Percentiles rank a stretch among this genome's conserved stretches.
Conservation (phyloP, 2,888 invertebrate genomes). For the Gibbula magus region DNA sequence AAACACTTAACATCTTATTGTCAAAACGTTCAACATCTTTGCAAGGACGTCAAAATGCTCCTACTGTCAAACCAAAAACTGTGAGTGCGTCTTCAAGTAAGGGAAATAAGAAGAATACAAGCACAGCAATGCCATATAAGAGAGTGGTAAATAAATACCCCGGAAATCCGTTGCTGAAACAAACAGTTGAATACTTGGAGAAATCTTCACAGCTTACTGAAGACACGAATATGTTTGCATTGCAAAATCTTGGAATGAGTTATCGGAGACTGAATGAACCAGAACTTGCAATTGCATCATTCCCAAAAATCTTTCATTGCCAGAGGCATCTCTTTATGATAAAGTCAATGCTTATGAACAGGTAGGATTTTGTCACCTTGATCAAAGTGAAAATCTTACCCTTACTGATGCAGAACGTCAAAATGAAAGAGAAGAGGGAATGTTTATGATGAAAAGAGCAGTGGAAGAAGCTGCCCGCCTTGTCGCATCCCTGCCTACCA, state of each 20-base stretch:
- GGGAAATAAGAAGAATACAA: no score
- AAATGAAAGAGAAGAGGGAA: not conserved
- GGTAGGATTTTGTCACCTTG: not conserved
- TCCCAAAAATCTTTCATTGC: not conserved
- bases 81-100: no score
- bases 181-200: conserved; percentile 16
- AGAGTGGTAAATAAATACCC: not conserved
- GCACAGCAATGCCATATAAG: no score
- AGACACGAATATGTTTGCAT: not conserved
- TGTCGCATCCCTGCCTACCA: not conserved
- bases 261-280: conserved; percentile 6
- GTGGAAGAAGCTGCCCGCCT: not conserved
- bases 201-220: conserved; percentile 14
- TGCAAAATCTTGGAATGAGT: conserved; percentile 19
- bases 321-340: not conserved
- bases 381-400: not conserved
- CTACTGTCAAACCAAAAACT: not conserved
- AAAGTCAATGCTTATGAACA: conserved; percentile 21
- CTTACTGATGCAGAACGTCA: not conserved
- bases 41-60: not conserved
- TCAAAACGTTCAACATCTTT: no score
- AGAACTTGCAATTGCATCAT: conserved; percentile 3
- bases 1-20: no score
- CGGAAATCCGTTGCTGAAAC: not conserved
- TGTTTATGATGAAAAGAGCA: not conserved